Conservation (phyloP, 2,113 vertebrate genomes). For the Callipepla californica region DNA sequence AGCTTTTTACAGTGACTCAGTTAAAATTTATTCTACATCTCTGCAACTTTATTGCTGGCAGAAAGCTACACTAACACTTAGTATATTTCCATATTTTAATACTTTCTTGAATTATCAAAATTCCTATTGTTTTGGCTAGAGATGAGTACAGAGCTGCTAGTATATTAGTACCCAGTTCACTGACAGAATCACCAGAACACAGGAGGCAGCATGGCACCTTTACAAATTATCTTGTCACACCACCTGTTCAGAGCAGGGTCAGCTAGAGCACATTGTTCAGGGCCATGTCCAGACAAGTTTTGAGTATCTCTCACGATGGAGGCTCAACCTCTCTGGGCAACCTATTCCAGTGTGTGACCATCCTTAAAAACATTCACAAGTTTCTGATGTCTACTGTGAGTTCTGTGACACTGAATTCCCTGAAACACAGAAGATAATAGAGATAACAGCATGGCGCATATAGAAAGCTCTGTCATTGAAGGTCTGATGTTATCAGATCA, state of each 20-base stretch:
- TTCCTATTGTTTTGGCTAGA: not conserved
- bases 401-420: not conserved
- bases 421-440: not conserved
- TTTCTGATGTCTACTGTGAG: not conserved
- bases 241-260: not conserved
- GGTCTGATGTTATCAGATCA: not conserved
- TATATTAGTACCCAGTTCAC: not conserved
- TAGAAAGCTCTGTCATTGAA: not conserved
- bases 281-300: not conserved
- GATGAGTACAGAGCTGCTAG: not conserved
- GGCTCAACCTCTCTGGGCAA: fast-evolving
- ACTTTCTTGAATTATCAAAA: not conserved
- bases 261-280: not conserved
- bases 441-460: not conserved
- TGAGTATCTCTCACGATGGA: not conserved
- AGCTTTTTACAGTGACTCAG: not conserved
- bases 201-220: not conserved
- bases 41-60: not conserved
- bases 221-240: not conserved
- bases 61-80: not conserved
- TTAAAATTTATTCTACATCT: not conserved
- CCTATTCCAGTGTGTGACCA: not conserved
- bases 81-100: not conserved
- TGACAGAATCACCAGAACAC: not conserved
- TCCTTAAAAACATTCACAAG: not conserved